These are phyloP conservation scores for Sprattus sprattus DNA, from an alignment of 2,113 vertebrate genomes.

Conservation along the genomic window DNA sequence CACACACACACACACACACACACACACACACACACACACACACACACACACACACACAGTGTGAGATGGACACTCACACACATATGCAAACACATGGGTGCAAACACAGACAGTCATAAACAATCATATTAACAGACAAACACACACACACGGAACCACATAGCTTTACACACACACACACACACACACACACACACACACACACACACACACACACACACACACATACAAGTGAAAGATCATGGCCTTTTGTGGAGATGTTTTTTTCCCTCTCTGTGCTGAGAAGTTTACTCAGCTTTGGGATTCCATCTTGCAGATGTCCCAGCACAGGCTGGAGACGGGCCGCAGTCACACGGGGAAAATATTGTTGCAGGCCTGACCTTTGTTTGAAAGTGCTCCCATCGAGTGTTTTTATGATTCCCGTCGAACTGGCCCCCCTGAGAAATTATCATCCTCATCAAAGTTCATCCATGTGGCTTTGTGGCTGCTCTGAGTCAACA, in stretches of 20 bases:
- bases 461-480: constrained; percentile 47
- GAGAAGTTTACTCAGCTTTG: constrained; percentile 76
- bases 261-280: constrained; percentile 42
- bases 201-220: constrained; percentile 39
- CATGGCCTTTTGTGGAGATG: constrained; percentile 39
- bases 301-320: constrained; percentile 67
- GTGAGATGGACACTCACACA: constrained; percentile 17
- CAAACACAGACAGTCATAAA: neutral
- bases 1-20: neutral
- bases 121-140: constrained; percentile 42
- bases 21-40: neutral
- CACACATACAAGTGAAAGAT: constrained; percentile 38
- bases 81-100: constrained; percentile 34
- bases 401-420: constrained; percentile 61
- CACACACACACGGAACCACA: constrained; percentile 20
- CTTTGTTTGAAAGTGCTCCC: constrained; percentile 67
- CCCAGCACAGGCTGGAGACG: constrained; percentile 51
- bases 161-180: constrained; percentile 29
- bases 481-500: constrained; percentile 33
- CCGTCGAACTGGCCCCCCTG: constrained; percentile 53
- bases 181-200: constrained; percentile 13
- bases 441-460: constrained; percentile 65
- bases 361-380: constrained; percentile 74
- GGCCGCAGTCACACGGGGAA: constrained; percentile 61
- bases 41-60: neutral